These are phyloP conservation scores for Orestias chungarensis DNA, from an alignment of 2,797 vertebrate genomes.

Conservation along the genomic window DNA sequence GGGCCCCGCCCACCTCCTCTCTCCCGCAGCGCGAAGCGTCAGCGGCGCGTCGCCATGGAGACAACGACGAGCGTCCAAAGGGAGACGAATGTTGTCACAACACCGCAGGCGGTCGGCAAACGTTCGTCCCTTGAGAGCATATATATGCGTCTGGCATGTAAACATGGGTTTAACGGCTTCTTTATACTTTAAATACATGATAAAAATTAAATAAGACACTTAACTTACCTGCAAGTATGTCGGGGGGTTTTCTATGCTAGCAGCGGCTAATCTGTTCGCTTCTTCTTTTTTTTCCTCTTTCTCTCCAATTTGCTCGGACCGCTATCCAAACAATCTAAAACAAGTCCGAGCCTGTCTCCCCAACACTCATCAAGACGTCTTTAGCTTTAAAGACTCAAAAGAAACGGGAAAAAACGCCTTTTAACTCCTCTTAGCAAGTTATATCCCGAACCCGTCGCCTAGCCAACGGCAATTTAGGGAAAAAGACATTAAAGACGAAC, in stretches of 20 bases:
- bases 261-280: slow-evolving; percentile 20
- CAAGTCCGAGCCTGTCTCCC: slow-evolving; percentile 43
- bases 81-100: slow-evolving; percentile 56
- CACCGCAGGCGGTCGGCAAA: slow-evolving; percentile 42
- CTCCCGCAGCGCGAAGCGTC: slow-evolving; percentile 24
- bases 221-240: neutral
- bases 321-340: slow-evolving; percentile 34
- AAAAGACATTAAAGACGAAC: slow-evolving; percentile 15
- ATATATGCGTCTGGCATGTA: neutral
- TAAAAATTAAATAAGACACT: neutral
- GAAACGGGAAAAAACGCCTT: neutral
- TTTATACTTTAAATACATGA: neutral
- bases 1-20: slow-evolving; percentile 49
- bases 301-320: slow-evolving; percentile 10
- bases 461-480: slow-evolving; percentile 49
- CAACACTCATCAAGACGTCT: neutral
- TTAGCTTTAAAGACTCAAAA: neutral
- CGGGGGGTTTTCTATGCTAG: slow-evolving; percentile 6
- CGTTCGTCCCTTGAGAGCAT: slow-evolving; percentile 26
- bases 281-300: neutral
- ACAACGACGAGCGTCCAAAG: slow-evolving; percentile 65
- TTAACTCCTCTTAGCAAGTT: neutral
- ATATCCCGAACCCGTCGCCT: neutral
- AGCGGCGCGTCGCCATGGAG: slow-evolving; percentile 76
- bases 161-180: neutral